Percentiles rank a stretch among this genome's conserved stretches.
Conservation (phyloP, 2,797 vertebrate genomes). For the Carapus acus region DNA sequence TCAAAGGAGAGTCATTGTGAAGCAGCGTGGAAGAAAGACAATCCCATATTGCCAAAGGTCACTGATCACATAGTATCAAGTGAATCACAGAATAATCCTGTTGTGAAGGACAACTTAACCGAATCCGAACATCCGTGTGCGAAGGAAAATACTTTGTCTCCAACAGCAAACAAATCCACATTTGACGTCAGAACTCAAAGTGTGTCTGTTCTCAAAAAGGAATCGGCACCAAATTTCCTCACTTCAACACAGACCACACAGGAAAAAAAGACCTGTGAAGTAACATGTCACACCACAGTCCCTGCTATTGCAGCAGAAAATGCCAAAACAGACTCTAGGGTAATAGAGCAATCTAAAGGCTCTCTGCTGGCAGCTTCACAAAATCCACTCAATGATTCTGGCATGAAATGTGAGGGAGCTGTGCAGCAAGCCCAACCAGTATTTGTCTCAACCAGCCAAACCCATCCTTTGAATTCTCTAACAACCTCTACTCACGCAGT, state of each 20-base stretch:
- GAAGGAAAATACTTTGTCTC: constrained; percentile 30
- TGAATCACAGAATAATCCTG: constrained; percentile 22
- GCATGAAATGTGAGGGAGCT: constrained; percentile 28
- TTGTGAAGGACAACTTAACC: constrained; percentile 47
- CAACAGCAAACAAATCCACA: constrained; percentile 28
- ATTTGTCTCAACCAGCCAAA: constrained; percentile 12
- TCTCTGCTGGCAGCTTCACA: constrained; percentile 4
- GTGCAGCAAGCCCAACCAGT: constrained; percentile 8
- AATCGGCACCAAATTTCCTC: constrained; percentile 52
- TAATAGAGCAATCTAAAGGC: constrained; percentile 44
- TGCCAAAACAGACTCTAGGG: constrained; percentile 40
- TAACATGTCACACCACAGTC: constrained; percentile 22
- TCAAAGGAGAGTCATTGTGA: constrained; percentile 21
- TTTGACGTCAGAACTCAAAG: constrained; percentile 34
- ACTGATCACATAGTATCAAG: too few relatives aligned
- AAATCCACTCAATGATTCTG: constrained; percentile 16
- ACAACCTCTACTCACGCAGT: constrained; percentile 7
- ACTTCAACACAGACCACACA: constrained; percentile 28
- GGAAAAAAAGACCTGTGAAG: constrained; percentile 44
- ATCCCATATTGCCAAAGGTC: constrained; percentile 48
- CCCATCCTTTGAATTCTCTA: constrained; percentile 30
- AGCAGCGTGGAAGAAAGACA: constrained; percentile 31
- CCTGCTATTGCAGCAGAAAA: constrained; percentile 14
- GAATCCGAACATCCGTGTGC: constrained; percentile 25
- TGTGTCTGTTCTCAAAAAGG: constrained; percentile 43